A percentile compares a stretch with the other conserved stretches of the same genome.
Conservation (phyloP, 2,113 vertebrate genomes). For the Xenus cinereus region DNA sequence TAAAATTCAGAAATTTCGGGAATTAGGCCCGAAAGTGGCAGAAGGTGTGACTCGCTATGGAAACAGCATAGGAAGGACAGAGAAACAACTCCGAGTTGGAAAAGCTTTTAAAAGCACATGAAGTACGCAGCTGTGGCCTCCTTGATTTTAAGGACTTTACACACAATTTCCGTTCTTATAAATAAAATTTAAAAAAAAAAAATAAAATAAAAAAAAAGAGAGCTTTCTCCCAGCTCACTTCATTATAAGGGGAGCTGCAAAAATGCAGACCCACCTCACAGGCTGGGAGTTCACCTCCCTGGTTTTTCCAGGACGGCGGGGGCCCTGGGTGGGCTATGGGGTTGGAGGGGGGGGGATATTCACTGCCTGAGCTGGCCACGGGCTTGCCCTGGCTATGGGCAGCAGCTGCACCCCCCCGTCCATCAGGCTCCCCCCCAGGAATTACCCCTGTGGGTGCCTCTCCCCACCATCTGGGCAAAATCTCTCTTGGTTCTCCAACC, state of each 20-base stretch:
- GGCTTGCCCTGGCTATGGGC: neutral
- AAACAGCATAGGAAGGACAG: slow-evolving; percentile 14
- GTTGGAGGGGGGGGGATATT: fast-evolving
- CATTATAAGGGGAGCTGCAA: neutral
- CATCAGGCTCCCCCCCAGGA: neutral
- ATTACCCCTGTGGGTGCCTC: neutral
- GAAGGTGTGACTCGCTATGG: neutral
- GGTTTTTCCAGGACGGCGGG: neutral
- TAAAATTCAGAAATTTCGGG: neutral
- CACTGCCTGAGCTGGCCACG: fast-evolving
- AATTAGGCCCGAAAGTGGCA: neutral
- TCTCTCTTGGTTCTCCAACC: neutral
- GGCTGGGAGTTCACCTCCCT: neutral
- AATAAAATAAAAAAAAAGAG: neutral
- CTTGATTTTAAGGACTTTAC: slow-evolving; percentile 52
- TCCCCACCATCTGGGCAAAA: neutral
- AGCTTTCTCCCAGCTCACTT: slow-evolving; percentile 3
- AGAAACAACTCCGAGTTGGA: neutral
- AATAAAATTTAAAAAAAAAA: neutral
- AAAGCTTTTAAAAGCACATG: slow-evolving; percentile 21
- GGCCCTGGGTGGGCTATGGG: neutral
- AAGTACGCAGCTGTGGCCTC: slow-evolving; percentile 39
- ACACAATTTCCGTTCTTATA: slow-evolving; percentile 31
- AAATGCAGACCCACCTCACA: neutral
- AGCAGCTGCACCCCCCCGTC: neutral